A percentile compares a stretch with the other conserved stretches of the same genome.
phyloP scores from a whole-genome alignment of 2,113 vertebrate genomes.

The Vimba vimba region DNA sequence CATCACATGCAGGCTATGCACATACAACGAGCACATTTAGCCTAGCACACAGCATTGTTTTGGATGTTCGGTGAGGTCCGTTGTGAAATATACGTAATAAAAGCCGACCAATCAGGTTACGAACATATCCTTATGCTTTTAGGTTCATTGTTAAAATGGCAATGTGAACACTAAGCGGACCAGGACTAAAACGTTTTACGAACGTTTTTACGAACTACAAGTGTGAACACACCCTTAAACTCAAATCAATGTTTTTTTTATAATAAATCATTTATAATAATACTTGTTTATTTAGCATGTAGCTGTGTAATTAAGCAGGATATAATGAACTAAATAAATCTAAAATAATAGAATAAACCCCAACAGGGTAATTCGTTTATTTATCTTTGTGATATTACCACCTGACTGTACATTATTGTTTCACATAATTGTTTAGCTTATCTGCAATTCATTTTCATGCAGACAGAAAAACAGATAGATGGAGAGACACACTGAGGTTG shows the following conservation, averaged over 20 bases:
- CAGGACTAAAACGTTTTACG: too few relatives aligned
- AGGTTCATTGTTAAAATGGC: too few relatives aligned
- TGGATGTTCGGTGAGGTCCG: too few relatives aligned
- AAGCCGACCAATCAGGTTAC: too few relatives aligned
- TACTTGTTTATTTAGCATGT: background rate
- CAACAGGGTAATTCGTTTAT: background rate
- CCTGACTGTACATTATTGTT: background rate
- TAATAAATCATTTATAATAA: too few relatives aligned
- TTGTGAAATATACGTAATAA: too few relatives aligned
- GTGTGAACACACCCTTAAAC: background rate
- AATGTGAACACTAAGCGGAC: too few relatives aligned
- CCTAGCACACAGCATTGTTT: too few relatives aligned
- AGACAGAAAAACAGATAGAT: background rate
- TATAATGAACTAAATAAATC: background rate
- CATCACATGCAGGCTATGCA: too few relatives aligned
- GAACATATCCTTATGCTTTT: too few relatives aligned
- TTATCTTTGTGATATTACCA: background rate
- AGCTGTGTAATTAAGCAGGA: background rate
- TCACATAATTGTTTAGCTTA: background rate
- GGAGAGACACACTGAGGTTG: background rate
- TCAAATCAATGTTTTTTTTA: background rate
- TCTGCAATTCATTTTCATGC: background rate
- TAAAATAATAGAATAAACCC: background rate
- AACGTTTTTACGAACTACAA: too few relatives aligned
- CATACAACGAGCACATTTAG: too few relatives aligned